phyloP scores from a whole-genome alignment of 2,797 vertebrate species.

The Aselliscus stoliczkanus region DNA sequence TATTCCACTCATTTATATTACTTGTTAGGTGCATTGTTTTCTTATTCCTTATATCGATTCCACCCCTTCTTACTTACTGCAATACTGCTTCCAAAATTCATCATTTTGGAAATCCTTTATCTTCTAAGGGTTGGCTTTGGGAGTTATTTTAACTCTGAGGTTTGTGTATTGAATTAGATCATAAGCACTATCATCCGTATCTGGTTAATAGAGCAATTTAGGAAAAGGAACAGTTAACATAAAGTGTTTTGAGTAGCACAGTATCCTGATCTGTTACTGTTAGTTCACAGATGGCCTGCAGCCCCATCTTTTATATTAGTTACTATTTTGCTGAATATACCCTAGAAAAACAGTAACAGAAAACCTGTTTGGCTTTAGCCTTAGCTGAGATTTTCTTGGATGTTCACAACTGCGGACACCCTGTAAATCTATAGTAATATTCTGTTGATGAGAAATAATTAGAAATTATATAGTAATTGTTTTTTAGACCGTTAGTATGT shows the following conservation, averaged over 20 bases:
- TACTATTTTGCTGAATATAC: background rate
- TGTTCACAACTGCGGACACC: background rate
- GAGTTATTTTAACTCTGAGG: background rate
- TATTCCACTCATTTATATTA: background rate
- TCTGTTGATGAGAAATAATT: background rate
- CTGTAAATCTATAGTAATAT: background rate
- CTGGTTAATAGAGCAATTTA: background rate
- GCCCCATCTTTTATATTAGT: background rate
- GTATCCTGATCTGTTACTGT: background rate
- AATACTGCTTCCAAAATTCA: background rate
- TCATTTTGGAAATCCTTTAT: slow-evolving; percentile 12
- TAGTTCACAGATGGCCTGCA: slow-evolving; percentile 23
- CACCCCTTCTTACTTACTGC: background rate
- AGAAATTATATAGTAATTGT: background rate
- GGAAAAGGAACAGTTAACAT: background rate
- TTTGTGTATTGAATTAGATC: slow-evolving; percentile 32
- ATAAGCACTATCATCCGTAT: background rate
- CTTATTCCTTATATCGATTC: background rate
- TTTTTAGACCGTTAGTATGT: background rate
- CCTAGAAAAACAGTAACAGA: background rate
- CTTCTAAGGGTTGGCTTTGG: slow-evolving; percentile 3
- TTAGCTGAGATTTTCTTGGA: slow-evolving; percentile 12
- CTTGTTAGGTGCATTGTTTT: background rate
- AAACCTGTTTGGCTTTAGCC: background rate
- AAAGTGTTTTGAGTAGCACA: background rate